Base-by-base conservation (phyloP, 2,888 invertebrate genomes). In the Hypena proboscidalis region DNA sequence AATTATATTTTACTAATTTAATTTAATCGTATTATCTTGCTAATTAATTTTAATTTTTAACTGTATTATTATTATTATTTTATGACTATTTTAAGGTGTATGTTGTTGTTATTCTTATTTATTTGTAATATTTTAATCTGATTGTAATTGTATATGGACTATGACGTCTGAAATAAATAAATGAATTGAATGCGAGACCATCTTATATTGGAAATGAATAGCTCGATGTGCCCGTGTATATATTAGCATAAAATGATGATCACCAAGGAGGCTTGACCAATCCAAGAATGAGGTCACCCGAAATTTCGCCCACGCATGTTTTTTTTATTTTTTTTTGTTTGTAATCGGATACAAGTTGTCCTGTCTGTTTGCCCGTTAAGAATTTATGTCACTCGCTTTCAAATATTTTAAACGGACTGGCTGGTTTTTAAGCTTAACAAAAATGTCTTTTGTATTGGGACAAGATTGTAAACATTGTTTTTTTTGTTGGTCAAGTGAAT, bases 191-290 rank as follows among this genome's bases (percentile, higher is more conserved):
- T n/a, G n/a, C n/a, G n/a, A n/a, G n/a, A n/a, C n/a, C n/a, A n/a
- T n/a, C n/a, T n/a, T n/a, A n/a, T n/a, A n/a, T n/a, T n/a, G n/a
- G n/a, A n/a, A n/a, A n/a, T n/a, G n/a, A n/a, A n/a, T 23, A 38
- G 25, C 13, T 10, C 30, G n/a, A n/a, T n/a, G n/a, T n/a, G n/a
- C n/a, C n/a, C n/a, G n/a, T n/a, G n/a, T n/a, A 34, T 39, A 32
- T 58, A 78, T 78, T 77, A 74, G 73, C 77, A 78, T 78, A 72
- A 77, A 74, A 70, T 67, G 73, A 74, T 66, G 63, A 68, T 57
- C 64, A 64, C 64, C 67, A 67, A 61, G 67, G 66, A 67, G 57
- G 67, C 64, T 64, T 66, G 69, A 73, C 69, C 69, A 68, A 61
- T 62, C 47, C 52, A 54, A 63, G 54, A 66, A 59, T 53, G 57